phyloP scores from a whole-genome alignment of 1,140 invertebrate species.

The Aleiodes sp. region DNA sequence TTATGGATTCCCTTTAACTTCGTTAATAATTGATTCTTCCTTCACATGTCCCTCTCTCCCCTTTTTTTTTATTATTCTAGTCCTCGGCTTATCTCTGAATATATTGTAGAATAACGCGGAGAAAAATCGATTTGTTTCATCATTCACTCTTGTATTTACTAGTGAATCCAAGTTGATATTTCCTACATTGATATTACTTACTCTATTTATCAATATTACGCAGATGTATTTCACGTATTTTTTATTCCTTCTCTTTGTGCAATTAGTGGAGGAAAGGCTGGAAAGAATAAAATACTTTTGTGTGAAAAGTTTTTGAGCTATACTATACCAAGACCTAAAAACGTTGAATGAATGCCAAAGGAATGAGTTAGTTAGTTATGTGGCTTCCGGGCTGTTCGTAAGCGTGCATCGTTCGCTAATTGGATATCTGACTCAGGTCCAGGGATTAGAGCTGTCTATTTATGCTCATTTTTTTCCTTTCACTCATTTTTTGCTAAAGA shows the following conservation, averaged over 20 bases:
- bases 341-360: slow-evolving; percentile 3
- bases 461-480: not conserved
- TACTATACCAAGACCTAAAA: not conserved
- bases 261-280: not conserved
- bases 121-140: no score
- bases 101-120: no score
- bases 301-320: not conserved
- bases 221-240: not conserved
- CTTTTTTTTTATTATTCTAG: no score
- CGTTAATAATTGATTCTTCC: no score
- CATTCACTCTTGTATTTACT: no score
- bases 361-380: not conserved
- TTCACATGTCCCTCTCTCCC: no score
- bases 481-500: no score
- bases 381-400: not conserved
- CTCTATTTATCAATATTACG: not conserved
- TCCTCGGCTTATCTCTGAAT: no score
- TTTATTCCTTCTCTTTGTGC: not conserved
- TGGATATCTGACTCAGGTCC: not conserved
- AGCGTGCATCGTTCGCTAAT: no score
- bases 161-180: no score
- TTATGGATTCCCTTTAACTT: no score
- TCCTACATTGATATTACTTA: not conserved
- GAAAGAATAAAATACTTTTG: not conserved
- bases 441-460: not conserved